Base-by-base conservation (phyloP, 2,888 invertebrate genomes). In the Cynaeus angustus region DNA sequence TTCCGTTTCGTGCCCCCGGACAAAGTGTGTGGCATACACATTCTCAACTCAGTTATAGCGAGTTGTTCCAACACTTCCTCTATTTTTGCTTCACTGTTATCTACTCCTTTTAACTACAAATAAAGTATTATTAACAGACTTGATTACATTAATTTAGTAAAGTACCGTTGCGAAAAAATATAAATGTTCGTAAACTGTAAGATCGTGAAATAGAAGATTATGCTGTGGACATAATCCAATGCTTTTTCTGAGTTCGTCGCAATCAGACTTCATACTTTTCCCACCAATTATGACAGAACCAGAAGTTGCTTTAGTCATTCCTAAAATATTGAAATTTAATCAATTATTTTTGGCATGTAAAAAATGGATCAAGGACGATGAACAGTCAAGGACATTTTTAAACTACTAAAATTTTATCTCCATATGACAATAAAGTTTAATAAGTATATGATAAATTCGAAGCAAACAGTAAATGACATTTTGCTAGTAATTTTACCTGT, bases 1-100 rank as follows among this genome's bases (percentile, higher is more conserved):
- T 96, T 93, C 61, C 98, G 88, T 85, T 96, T 94, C 91, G 97
- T 97, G 8, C 98, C 98, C n/a, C 97, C 97, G 0, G 97, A 97
- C 67, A 97, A 85, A 56, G 89, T 88, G 16, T 83, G 82, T 0
- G 92, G 90, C 71, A 88, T 82, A 30, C 85, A 85, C 75, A 91
- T 80, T 0, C 86, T 87, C 82, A 96, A 96, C 0, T 89, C 88
- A 0, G 79, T 78, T 55, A 95, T 83, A 58, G 81, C 76, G 30
- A 93, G 84, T 80, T 91, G 89, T 7, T 84, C 79, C 26, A 94
- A 83, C 73, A 92, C 86, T 1, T 86, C 80, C 81, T 92, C 88
- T 0, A 76, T 64, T 26, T 84, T 78, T 0, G 92, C 88, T 4
- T 3, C 7, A 3, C 1, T 14, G n/a, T 26, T 52, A 5, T 3